Evolutionary conservation across 2,113 vertebrate genomes (phyloP), one percentile per base, ranked within the genome.

Genomic region (Grammomys dolichurus): DNA sequence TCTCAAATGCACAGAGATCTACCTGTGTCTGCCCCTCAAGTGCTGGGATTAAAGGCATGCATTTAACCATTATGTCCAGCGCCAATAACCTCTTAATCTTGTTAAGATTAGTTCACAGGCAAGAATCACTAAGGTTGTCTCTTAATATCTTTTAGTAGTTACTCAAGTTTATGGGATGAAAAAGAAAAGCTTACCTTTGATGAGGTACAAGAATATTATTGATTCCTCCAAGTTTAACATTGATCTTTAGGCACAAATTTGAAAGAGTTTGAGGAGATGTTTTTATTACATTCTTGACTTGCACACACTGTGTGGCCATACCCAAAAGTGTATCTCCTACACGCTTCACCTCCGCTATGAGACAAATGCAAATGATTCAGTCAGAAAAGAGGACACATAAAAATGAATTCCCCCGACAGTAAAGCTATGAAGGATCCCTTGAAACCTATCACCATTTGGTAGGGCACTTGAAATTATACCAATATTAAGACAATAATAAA

Each of bases 191-290:
- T 99, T 97, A 99, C 99, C 99, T 98, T 98, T 99, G 99, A 98
- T 99, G 99, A 98, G 99, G 99, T 96, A 99, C 99, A 98, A 99
- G 99, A 98, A 99, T 99, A 98, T 99, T 99, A 99, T 99, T 99
- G 98, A 99, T 99, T 97, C 99, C 99, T 97, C 99, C 99, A 84
- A 99, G 99, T 98, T 99, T 99, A 98, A 99, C 99, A 5, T 99
- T 99, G 98, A 99, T 99, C 99, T 99, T 99, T 98, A 99, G 99
- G 99, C 99, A 99, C 99, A 99, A 99, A 98, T 99, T 99, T 98
- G 99, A 99, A 72, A 99, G 99, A 82, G 99, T 99, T 98, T 99
- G 99, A 94, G 99, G 99, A 65, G 99, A 99, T 92, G 99, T 99
- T 99, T 99, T 99, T 91, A 99, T 99, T 98, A 99, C 99, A 63